A percentile compares a stretch with the other conserved stretches of the same genome.
These are phyloP conservation scores for Tubiluchus corallicola DNA, from an alignment of 2,888 invertebrate genomes.

Conservation along the genomic window DNA sequence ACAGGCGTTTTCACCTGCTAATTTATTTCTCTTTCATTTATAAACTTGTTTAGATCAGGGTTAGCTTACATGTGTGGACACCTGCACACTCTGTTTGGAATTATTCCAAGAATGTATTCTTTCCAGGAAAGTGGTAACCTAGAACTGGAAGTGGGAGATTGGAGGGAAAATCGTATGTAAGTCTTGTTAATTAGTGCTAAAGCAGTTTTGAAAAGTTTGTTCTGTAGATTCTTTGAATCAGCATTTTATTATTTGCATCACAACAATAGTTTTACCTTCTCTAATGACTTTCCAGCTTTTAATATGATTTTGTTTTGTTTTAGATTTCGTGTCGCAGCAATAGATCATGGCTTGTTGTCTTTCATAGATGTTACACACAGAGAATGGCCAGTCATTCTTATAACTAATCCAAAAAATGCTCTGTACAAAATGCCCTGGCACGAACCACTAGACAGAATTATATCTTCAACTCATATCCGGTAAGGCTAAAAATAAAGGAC, in stretches of 20 bases:
- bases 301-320: conserved; percentile 11
- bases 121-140: conserved; percentile 59
- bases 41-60: conserved; percentile 29
- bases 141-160: conserved; percentile 75
- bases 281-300: conserved; percentile 8
- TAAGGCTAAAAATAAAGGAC: too few species aligned
- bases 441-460: conserved; percentile 47
- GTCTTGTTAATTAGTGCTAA: too few species aligned
- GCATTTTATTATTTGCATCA: too few species aligned
- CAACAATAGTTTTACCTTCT: background rate
- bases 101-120: conserved; percentile 66
- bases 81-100: conserved; percentile 59
- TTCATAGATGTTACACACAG: conserved; percentile 56
- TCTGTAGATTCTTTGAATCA: too few species aligned
- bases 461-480: conserved; percentile 55
- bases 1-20: too few species aligned
- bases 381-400: conserved; percentile 57
- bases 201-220: too few species aligned
- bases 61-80: conserved; percentile 73
- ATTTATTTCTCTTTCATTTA: too few species aligned
- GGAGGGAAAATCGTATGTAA: conserved; percentile 71
- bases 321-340: conserved; percentile 58
- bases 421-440: conserved; percentile 48
- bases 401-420: conserved; percentile 80
- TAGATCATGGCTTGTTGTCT: conserved; percentile 72